Conservation (phyloP, 2,888 invertebrate genomes). For the Atrina japonica region DNA sequence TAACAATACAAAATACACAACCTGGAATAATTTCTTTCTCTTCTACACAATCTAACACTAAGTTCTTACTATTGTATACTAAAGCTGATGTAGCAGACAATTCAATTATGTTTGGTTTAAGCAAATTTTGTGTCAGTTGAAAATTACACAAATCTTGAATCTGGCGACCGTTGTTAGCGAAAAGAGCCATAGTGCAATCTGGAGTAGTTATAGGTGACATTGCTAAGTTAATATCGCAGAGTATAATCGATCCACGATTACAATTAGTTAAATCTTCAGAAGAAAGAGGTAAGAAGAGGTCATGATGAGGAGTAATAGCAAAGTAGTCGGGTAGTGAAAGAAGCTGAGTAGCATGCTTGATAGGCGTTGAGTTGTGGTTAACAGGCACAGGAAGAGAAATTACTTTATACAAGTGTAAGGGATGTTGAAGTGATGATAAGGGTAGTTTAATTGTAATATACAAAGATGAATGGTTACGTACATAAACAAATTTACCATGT, state of each 20-base stretch:
- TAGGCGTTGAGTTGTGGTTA: background rate
- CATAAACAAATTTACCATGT: slow-evolving; percentile 18
- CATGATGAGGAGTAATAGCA: too few relatives aligned
- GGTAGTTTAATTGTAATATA: slow-evolving; percentile 20
- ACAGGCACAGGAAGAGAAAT: slow-evolving; percentile 24
- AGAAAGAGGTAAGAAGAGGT: slow-evolving; percentile 1
- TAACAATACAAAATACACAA: slow-evolving; percentile 39
- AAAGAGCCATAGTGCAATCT: slow-evolving; percentile 2
- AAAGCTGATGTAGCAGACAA: slow-evolving; percentile 4
- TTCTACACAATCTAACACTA: slow-evolving; percentile 2
- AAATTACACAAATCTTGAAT: background rate
- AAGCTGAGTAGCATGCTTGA: slow-evolving; percentile 26
- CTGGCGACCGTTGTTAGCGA: too few relatives aligned
- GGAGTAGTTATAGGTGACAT: slow-evolving; percentile 7
- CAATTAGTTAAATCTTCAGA: slow-evolving; percentile 22
- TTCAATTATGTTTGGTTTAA: too few relatives aligned
- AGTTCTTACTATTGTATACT: slow-evolving; percentile 1
- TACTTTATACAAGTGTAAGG: slow-evolving; percentile 16
- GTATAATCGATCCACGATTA: slow-evolving; percentile 6
- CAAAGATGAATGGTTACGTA: slow-evolving; percentile 25
- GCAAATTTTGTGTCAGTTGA: too few relatives aligned
- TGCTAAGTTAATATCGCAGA: slow-evolving; percentile 2
- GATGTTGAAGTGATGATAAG: slow-evolving; percentile 8
- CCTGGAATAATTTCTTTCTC: slow-evolving; percentile 10
- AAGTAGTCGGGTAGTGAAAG: too few relatives aligned